Base-by-base conservation (phyloP, 2,888 invertebrate species). In the Cephus sareptanus region DNA sequence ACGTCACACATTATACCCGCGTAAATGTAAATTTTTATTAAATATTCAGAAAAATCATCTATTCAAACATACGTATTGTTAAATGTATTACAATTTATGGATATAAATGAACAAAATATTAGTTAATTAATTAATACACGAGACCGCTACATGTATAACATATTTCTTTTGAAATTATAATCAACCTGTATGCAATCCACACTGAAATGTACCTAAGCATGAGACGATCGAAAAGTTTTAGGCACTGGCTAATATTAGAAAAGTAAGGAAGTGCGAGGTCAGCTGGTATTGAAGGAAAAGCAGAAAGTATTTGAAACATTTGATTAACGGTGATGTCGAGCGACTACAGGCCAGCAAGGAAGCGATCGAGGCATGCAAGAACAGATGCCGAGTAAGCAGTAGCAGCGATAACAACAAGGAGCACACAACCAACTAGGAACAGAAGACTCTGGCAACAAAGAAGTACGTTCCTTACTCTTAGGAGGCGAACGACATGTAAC, bases 401-500 rank as follows among this genome's bases (percentile, higher is more conserved):
- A 82, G 76, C 77, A 77, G 80, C 77, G 79, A 83, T 78, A 80
- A 79, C 78, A 81, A 74, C 78, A 40, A 76, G 79, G 75, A 79
- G 78, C 79, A 56, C 23, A 0, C 9, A 56, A 23, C 1, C 56
- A 9, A 56, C 56, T 23, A 56, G 56, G 34, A 71, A 71, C 71
- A 1, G 71, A 31, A 71, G 33, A 71, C n/a, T 34, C 12, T 3
- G 13, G 71, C 13, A 34, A 71, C 34, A 23, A 34, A 71, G 71
- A 71, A 34, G 31, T 34, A 11, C 83, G 83, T 84, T 83, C 84
- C 82, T 81, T 83, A 79, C 79, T 82, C 81, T 80, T 77, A 79
- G 71, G 31, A 83, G 84, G 86, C 86, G 85, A 85, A 85, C 85
- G 83, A 82, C 82, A 82, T 81, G 78, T 81, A 76, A 80, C 79